Percentiles rank a stretch among this genome's conserved stretches.
Evolutionary conservation across 2,113 vertebrate species (phyloP).

Genomic region (Leiothrix lutea): DNA sequence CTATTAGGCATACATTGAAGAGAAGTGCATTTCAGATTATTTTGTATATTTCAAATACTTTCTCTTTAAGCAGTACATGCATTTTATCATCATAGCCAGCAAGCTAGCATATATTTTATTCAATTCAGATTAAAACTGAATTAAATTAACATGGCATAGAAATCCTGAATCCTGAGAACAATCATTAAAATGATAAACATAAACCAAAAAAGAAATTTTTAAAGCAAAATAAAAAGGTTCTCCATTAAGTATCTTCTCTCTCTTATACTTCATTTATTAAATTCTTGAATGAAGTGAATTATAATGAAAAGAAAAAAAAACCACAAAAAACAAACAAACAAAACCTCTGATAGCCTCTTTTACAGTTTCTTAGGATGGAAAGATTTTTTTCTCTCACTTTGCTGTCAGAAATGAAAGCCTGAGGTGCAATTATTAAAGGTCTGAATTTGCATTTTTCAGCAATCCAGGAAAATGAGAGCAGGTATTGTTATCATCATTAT

Average conservation of each 20-base stretch:
- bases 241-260: background rate
- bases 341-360: background rate
- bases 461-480: conserved; percentile 29
- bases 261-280: background rate
- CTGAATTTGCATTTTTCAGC: conserved; percentile 59
- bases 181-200: background rate
- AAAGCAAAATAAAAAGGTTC: background rate
- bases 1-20: background rate
- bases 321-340: background rate
- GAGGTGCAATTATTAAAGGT: conserved; percentile 53
- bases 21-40: background rate
- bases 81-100: background rate
- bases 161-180: background rate
- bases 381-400: background rate
- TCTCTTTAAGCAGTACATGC: background rate
- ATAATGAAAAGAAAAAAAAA: background rate
- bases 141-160: background rate
- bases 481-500: conserved; percentile 15
- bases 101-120: background rate
- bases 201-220: background rate
- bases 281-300: background rate
- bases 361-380: background rate
- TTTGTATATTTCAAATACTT: background rate
- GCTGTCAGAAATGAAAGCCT: conserved; percentile 35
- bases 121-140: conserved; percentile 14